phyloP scores from a whole-genome alignment of 2,888 invertebrate genomes.

The Orgyia antiqua region DNA sequence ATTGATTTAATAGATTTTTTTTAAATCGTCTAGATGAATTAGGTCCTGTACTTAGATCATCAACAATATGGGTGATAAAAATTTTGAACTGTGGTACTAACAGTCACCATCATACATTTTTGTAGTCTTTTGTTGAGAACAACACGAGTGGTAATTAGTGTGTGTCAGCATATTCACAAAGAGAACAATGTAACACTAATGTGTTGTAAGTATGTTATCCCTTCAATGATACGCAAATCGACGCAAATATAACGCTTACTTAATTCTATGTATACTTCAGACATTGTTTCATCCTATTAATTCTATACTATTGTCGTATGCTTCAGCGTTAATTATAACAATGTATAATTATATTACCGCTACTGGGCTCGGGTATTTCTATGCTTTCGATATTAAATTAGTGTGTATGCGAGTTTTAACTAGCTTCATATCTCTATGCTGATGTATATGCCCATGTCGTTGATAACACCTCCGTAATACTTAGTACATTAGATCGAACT shows the following conservation, averaged over 20 bases:
- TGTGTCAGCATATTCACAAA: conserved; percentile 47
- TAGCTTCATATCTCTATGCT: conserved; percentile 76
- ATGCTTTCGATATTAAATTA: conserved; percentile 77
- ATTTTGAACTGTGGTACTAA: conserved; percentile 31
- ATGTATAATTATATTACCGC: conserved; percentile 64
- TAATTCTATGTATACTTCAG: conserved; percentile 57
- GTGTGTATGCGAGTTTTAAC: conserved; percentile 74
- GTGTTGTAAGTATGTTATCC: conserved; percentile 72
- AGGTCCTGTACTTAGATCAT: conserved; percentile 63
- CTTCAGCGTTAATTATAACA: conserved; percentile 69
- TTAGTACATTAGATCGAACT: conserved; percentile 72
- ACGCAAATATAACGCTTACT: conserved; percentile 68
- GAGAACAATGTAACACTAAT: conserved; percentile 59
- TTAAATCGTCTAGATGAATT: conserved; percentile 54
- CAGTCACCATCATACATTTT: conserved; percentile 48
- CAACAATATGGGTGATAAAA: conserved; percentile 38
- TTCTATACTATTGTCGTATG: conserved; percentile 74
- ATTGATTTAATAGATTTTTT: conserved; percentile 51
- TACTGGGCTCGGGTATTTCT: conserved; percentile 77
- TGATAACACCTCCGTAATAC: conserved; percentile 67
- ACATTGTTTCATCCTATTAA: conserved; percentile 68
- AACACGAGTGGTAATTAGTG: conserved; percentile 51
- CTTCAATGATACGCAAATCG: conserved; percentile 62
- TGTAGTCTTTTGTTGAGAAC: conserved; percentile 57
- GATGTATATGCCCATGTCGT: conserved; percentile 74